A percentile compares a stretch with the other conserved stretches of the same genome.
Evolutionary conservation across 2,113 vertebrate species (phyloP).

Genomic region (Xyliphius kryptos): DNA sequence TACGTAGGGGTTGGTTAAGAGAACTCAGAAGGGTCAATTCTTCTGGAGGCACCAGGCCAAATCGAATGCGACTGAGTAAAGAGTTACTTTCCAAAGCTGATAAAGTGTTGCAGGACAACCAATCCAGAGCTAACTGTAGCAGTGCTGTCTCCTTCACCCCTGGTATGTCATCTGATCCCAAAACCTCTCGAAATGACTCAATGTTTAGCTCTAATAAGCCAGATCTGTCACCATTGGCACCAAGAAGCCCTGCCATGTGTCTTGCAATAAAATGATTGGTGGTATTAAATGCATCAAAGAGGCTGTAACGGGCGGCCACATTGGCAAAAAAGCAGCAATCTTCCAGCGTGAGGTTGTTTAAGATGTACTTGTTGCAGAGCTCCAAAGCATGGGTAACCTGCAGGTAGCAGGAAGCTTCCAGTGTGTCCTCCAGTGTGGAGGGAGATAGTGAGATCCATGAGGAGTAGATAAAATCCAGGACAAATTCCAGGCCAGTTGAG

Average conservation of each 20-base stretch:
- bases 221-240: slow-evolving; percentile 47
- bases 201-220: slow-evolving; percentile 76
- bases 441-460: slow-evolving; percentile 83
- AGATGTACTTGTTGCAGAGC: slow-evolving; percentile 78
- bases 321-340: slow-evolving; percentile 86
- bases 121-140: slow-evolving; percentile 73
- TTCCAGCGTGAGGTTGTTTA: slow-evolving; percentile 66
- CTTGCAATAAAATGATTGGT: slow-evolving; percentile 70
- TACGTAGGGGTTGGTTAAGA: slow-evolving; percentile 62
- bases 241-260: slow-evolving; percentile 69
- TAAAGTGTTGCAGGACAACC: slow-evolving; percentile 73
- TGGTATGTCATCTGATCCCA: slow-evolving; percentile 72
- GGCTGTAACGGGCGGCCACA: slow-evolving; percentile 73
- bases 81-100: slow-evolving; percentile 63
- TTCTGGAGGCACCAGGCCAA: slow-evolving; percentile 63
- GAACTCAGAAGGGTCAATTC: slow-evolving; percentile 65
- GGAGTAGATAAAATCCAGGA: slow-evolving; percentile 92
- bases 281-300: slow-evolving; percentile 59
- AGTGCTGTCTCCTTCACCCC: slow-evolving; percentile 69
- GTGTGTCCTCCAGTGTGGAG: slow-evolving; percentile 70
- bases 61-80: slow-evolving; percentile 77
- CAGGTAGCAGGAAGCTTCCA: slow-evolving; percentile 86
- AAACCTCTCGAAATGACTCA: slow-evolving; percentile 65
- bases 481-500: slow-evolving; percentile 68
- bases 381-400: slow-evolving; percentile 80